phyloP scores from a whole-genome alignment of 2,888 invertebrate genomes.

The Meteorus cinctellus region DNA sequence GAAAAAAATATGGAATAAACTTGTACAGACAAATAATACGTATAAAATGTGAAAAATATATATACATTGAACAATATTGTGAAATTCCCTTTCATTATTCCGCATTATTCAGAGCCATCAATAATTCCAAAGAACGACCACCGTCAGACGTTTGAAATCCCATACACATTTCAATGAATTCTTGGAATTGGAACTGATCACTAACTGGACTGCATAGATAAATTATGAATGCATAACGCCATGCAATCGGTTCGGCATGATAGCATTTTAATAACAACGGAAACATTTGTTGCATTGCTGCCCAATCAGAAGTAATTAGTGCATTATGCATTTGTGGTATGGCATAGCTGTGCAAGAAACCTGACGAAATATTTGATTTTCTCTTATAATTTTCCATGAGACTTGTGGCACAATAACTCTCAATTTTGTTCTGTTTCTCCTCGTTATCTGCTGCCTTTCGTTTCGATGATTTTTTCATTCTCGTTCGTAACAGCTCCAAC shows the following conservation, averaged over 20 bases:
- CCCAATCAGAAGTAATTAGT: conserved; percentile 43
- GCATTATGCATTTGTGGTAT: conserved; percentile 46
- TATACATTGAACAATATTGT: conserved; percentile 6
- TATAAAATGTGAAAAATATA: conserved; percentile 6
- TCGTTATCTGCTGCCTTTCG: conserved; percentile 40
- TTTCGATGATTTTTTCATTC: conserved; percentile 25
- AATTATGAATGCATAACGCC: conserved; percentile 48
- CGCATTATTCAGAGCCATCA: conserved; percentile 40
- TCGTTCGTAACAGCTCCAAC: conserved; percentile 38
- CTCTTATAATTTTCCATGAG: conserved; percentile 3
- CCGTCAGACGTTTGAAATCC: conserved; percentile 36
- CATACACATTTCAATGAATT: conserved; percentile 48
- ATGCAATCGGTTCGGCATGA: conserved; percentile 44
- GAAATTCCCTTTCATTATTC: conserved; percentile 3
- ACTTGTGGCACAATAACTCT: conserved; percentile 35
- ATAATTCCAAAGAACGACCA: conserved; percentile 37
- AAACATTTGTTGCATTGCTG: conserved; percentile 42
- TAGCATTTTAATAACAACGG: conserved; percentile 43
- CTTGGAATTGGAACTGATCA: conserved; percentile 38
- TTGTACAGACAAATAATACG: conserved; percentile 42
- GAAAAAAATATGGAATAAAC: conserved; percentile 39
- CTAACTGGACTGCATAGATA: conserved; percentile 45
- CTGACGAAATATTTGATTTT: conserved; percentile 30
- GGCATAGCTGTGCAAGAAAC: conserved; percentile 40
- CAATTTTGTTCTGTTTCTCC: conserved; percentile 9